These are phyloP conservation scores for Egretta garzetta DNA, from an alignment of 2,113 vertebrate species.

Conservation along the genomic window DNA sequence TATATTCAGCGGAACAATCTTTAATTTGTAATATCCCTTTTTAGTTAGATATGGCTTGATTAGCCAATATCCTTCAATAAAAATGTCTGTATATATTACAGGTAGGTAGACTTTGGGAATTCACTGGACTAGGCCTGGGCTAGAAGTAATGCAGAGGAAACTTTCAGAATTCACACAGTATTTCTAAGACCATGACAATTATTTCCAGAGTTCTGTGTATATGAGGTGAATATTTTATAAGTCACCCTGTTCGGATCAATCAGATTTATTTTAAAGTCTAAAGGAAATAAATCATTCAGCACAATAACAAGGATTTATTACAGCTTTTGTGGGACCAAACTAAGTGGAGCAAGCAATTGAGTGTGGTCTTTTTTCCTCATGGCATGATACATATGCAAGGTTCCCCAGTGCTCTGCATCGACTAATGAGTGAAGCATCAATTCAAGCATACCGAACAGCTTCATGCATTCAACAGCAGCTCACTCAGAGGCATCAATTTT, in stretches of 20 bases:
- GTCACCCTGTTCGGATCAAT: not conserved
- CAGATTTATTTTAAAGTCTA: not conserved
- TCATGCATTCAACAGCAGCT: not conserved
- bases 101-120: not conserved
- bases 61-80: not conserved
- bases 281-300: not conserved
- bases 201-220: not conserved
- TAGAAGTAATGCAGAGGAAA: not conserved
- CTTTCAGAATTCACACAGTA: not conserved
- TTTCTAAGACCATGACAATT: not conserved
- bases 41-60: not conserved
- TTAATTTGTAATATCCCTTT: not conserved
- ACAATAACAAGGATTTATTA: not conserved
- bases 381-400: not conserved
- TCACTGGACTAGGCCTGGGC: not conserved
- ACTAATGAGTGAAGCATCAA: not conserved
- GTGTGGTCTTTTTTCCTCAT: not conserved
- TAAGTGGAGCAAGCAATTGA: not conserved
- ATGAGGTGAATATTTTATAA: not conserved
- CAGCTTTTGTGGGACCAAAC: not conserved
- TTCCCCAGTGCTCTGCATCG: not conserved
- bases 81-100: not conserved
- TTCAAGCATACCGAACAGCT: not conserved
- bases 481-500: not conserved
- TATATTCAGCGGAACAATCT: not conserved